These are phyloP conservation scores for Empidonax alnorum DNA, from an alignment of 2,113 vertebrate genomes.

Conservation along the genomic window DNA sequence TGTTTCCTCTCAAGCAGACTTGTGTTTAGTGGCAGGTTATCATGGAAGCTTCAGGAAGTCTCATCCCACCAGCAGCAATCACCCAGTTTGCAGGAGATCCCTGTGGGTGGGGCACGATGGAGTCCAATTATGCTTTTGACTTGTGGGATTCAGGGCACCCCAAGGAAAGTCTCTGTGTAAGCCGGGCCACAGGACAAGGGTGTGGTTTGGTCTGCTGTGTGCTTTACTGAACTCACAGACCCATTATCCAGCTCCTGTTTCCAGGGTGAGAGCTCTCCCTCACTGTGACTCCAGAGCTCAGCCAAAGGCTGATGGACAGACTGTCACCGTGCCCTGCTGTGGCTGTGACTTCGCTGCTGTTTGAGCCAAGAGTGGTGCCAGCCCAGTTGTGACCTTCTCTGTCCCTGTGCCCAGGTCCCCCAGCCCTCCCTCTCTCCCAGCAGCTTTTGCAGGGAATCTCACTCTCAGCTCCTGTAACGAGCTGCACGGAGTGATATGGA, in stretches of 20 bases:
- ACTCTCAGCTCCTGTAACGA: slow-evolving; percentile 44
- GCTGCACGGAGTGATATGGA: slow-evolving; percentile 33
- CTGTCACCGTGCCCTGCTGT: neutral
- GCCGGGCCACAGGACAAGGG: neutral
- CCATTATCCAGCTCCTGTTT: neutral
- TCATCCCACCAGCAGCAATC: neutral
- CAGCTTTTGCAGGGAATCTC: neutral
- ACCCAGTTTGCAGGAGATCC: neutral
- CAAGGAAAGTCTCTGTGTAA: neutral
- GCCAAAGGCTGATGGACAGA: neutral
- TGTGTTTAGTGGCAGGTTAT: neutral
- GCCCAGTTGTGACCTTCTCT: neutral
- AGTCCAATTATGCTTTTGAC: neutral
- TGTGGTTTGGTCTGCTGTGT: neutral
- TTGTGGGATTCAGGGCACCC: neutral
- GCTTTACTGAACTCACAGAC: neutral
- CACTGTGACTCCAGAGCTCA: neutral
- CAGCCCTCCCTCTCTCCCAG: neutral
- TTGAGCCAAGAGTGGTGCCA: neutral
- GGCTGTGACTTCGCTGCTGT: neutral
- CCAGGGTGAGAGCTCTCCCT: neutral
- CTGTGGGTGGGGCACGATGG: neutral
- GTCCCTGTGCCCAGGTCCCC: neutral
- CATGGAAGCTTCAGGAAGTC: neutral
- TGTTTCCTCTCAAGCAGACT: neutral